A percentile compares a stretch with the other conserved stretches of the same genome.
Conservation (phyloP, 2,888 invertebrate genomes). For the Allacma fusca region DNA sequence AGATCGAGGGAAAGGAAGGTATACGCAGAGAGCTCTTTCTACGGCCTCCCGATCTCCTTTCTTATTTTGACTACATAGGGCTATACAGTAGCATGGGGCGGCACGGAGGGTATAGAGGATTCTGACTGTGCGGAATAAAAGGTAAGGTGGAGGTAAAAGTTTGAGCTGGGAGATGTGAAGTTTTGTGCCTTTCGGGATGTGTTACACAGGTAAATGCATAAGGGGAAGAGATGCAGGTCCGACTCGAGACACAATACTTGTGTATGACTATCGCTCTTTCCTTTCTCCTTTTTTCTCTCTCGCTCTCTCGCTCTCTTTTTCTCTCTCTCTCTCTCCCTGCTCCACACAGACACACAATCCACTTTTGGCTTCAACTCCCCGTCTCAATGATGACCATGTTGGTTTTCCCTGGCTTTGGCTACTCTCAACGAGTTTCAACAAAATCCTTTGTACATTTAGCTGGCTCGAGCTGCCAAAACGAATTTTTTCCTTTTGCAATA, state of each 20-base stretch:
- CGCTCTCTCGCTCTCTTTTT: not conserved
- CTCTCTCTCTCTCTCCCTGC: not conserved
- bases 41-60: not conserved
- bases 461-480: constrained; percentile 40
- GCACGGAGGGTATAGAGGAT: too few species aligned
- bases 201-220: not conserved
- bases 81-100: too few species aligned
- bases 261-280: constrained; percentile 25
- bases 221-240: not conserved
- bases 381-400: constrained; percentile 41
- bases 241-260: not conserved
- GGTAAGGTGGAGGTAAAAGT: too few species aligned
- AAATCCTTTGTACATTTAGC: constrained; percentile 42
- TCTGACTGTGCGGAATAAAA: too few species aligned
- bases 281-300: not conserved
- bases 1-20: constrained; percentile 36
- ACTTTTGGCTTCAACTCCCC: constrained; percentile 19
- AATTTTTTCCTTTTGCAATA: constrained; percentile 39
- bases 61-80: too few species aligned
- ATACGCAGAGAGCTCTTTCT: not conserved
- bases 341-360: constrained; percentile 23
- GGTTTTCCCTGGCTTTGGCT: constrained; percentile 37
- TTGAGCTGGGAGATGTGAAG: too few species aligned
- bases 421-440: constrained; percentile 38
- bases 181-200: not conserved